Evolutionary conservation across 1,140 invertebrate genomes (phyloP), one percentile per base, ranked within the genome.

Genomic region (Drosophila lacertosa): DNA sequence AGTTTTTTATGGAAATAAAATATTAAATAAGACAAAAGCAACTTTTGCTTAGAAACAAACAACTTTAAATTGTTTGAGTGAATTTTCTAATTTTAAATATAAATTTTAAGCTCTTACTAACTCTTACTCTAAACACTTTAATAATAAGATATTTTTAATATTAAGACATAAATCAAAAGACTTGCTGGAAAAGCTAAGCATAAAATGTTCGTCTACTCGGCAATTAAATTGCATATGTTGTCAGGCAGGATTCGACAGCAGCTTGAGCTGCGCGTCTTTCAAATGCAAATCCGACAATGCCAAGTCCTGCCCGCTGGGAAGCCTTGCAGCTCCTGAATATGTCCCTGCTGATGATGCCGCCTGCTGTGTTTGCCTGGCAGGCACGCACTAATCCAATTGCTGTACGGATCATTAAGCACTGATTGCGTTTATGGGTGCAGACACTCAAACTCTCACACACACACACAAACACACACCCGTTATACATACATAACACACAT

Each of bases 391-490:
- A 86, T 86, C 82, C 82, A 88, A 86, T 86, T 82, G 74, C 70
- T 45, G 48, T 72, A 69, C 47, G 81, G 81, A 88, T 86, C 82
- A 88, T 86, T 86, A 88, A 82, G 66, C 82, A 88, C 77, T 75
- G 82, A 86, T 86, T 86, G 77, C 82, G 77, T 74, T 81, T 81
- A 81, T 69, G 82, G 53, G 48, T 47, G 45, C 74, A 84, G 54
- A 63, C 63, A 60, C 24, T 33, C 22, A 48, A 50, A 32, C 16
- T 53, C 51, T 40, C 33, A 45, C 26, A 58, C 11, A 44, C 22
- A 16, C 22, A 57, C 39, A 37, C 24, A 13, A 42, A 4, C 22
- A 55, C 10, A 55, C 15, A 64, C 29, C 10, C 51, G 35, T 40
- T n/a, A n/a, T n/a, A n/a, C n/a, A 48, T 39, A 44, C 40, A 67